Percentiles rank a stretch among this genome's conserved stretches.
phyloP scores from a whole-genome alignment of 2,888 invertebrate genomes.

The Megalurothrips usitatus region DNA sequence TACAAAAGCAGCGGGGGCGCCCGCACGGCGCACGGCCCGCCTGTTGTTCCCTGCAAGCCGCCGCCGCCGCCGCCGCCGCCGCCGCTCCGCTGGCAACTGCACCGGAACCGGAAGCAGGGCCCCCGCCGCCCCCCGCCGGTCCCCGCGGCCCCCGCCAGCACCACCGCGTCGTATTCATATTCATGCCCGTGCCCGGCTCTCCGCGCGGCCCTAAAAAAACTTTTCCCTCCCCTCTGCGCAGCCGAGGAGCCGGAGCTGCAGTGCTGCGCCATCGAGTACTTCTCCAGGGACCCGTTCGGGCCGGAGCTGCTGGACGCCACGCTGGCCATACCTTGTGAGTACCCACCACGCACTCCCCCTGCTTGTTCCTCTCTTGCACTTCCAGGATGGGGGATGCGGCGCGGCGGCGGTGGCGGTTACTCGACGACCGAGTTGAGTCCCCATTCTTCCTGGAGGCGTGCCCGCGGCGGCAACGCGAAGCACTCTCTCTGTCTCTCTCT shows the following conservation, averaged over 20 bases:
- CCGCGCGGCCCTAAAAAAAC: background rate
- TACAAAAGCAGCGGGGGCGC: background rate
- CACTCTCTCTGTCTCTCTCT: too few species aligned
- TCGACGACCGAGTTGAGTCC: too few species aligned
- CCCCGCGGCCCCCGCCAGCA: background rate
- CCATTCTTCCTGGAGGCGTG: too few species aligned
- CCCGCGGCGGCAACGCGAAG: too few species aligned
- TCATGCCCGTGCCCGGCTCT: background rate
- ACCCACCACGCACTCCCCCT: too few species aligned
- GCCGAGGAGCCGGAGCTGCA: slow-evolving; percentile 13
- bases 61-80: background rate
- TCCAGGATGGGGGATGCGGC: too few species aligned
- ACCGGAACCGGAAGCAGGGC: background rate
- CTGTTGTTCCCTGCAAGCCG: background rate
- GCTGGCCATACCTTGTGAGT: background rate
- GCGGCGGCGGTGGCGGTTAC: too few species aligned
- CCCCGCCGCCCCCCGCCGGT: too few species aligned
- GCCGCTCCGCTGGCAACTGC: background rate
- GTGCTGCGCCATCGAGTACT: slow-evolving; percentile 21
- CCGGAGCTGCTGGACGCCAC: background rate
- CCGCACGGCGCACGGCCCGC: background rate
- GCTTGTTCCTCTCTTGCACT: too few species aligned
- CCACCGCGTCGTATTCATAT: background rate
- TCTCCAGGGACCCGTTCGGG: background rate
- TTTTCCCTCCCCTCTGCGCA: background rate